Conservation (phyloP, 2,113 vertebrate species). For the Elachura formosa region DNA sequence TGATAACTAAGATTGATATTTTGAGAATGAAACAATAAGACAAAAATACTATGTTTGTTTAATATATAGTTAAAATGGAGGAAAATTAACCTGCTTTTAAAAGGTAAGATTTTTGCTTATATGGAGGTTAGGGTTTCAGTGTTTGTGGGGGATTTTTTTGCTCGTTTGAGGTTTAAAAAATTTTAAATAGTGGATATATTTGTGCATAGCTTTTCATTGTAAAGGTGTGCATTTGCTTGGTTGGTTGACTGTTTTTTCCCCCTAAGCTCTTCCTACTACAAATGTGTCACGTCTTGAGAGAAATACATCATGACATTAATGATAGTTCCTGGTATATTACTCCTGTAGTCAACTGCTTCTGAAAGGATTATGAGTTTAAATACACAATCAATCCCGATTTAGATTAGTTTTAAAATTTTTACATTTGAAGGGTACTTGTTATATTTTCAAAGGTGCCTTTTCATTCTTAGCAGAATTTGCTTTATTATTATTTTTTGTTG, state of each 20-base stretch:
- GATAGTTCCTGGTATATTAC: background rate
- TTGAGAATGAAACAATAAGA: background rate
- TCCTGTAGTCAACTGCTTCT: background rate
- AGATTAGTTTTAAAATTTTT: background rate
- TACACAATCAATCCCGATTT: background rate
- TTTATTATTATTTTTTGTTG: background rate
- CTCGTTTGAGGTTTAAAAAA: background rate
- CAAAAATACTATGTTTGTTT: background rate
- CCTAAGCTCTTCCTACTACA: background rate
- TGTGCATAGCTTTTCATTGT: background rate
- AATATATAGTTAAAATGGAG: background rate
- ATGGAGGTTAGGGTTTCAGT: too few species aligned
- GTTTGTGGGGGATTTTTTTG: accelerated
- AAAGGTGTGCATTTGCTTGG: background rate
- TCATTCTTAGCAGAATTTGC: background rate
- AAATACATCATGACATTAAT: background rate
- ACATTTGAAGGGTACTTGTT: background rate
- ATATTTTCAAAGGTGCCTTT: background rate
- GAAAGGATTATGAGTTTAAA: background rate
- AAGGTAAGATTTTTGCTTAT: background rate
- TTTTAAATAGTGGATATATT: background rate
- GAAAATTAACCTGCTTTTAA: background rate
- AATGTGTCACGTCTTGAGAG: background rate
- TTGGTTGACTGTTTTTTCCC: background rate
- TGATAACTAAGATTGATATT: background rate